Base-by-base conservation (phyloP, 2,797 vertebrate species). In the Pitangus sulphuratus region DNA sequence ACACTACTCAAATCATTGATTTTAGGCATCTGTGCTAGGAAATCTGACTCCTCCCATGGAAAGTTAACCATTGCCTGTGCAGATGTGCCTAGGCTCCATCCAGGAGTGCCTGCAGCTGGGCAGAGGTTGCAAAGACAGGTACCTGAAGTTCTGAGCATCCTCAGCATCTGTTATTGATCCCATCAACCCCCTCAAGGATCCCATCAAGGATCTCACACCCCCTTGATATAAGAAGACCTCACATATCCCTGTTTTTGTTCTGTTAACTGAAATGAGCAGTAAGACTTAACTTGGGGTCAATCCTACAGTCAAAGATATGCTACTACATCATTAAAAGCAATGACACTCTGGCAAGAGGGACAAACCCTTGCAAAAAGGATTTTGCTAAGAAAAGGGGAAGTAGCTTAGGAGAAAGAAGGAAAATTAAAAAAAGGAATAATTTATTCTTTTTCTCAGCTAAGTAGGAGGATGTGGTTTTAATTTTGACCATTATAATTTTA, bases 171-270 rank as follows among this genome's bases (percentile, higher is more conserved):
- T 65, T 24, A 54, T 5, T 16, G n/a, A 58, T 70, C 40, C 15
- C 35, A 72, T 5, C 26, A 61, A 35, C 37, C 37, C 37, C 37
- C 37, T 39, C 37, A 39, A 39, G 12, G 37, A 39, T 39, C 37
- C 37, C 37, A 39, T 12, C 0, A 0, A 58, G 11, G 9, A 81
- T 13, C 4, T 64, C 4, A 2, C 48, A 5, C 28, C 4, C 3
- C 11, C 18, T 61, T 44, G 8, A 2, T 56, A 25, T 33, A 56
- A 31, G 33, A 79, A 35, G 31, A 48, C 2, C 5, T 79, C 28
- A 15, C 20, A 45, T 8, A 60, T 30, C 4, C 12, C 10, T 51
- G 7, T 0, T 56, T 76, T 64, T 64, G 39, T 12, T 10, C 13
- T 75, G 40, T 54, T 37, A 60, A 56, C 37, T 76, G 45, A 35